A percentile compares a stretch with the other conserved stretches of the same genome.
These are phyloP conservation scores for Sebastes trivittatus DNA, from an alignment of 2,797 vertebrate genomes.

Conservation along the genomic window DNA sequence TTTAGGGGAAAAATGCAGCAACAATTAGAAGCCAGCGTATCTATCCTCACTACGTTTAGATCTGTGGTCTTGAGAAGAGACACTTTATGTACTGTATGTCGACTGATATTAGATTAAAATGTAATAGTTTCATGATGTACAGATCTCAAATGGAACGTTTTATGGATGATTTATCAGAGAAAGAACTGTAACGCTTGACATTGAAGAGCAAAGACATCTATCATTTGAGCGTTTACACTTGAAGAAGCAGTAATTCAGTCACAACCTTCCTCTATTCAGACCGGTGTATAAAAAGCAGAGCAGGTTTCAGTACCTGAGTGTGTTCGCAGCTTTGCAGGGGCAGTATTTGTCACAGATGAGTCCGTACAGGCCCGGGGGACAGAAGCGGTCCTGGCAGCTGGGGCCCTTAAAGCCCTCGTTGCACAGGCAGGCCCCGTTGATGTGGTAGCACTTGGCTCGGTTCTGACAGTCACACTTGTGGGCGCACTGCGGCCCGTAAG, in stretches of 20 bases:
- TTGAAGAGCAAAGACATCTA: background rate
- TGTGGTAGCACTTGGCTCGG: conserved; percentile 91
- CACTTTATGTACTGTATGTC: background rate
- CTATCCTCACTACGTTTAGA: too few relatives aligned
- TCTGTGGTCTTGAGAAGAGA: background rate
- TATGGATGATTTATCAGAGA: background rate
- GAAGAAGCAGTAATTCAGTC: background rate
- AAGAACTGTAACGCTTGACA: background rate
- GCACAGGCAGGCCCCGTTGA: conserved; percentile 92
- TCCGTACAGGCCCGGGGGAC: conserved; percentile 89
- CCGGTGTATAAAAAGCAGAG: background rate
- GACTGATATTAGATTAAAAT: background rate
- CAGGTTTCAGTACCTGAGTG: conserved; percentile 85
- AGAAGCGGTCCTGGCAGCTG: conserved; percentile 93
- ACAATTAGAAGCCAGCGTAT: background rate
- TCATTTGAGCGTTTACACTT: background rate
- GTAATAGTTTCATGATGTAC: background rate
- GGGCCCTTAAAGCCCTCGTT: conserved; percentile 93
- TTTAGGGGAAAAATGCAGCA: background rate
- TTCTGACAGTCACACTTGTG: conserved; percentile 94
- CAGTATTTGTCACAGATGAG: conserved; percentile 90
- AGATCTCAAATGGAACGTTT: background rate
- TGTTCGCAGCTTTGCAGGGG: conserved; percentile 88
- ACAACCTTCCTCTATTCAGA: background rate
- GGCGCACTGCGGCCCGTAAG: conserved; percentile 91